These are phyloP conservation scores for Dinoponera quadriceps DNA, from an alignment of 1,140 invertebrate species.

Conservation along the genomic window DNA sequence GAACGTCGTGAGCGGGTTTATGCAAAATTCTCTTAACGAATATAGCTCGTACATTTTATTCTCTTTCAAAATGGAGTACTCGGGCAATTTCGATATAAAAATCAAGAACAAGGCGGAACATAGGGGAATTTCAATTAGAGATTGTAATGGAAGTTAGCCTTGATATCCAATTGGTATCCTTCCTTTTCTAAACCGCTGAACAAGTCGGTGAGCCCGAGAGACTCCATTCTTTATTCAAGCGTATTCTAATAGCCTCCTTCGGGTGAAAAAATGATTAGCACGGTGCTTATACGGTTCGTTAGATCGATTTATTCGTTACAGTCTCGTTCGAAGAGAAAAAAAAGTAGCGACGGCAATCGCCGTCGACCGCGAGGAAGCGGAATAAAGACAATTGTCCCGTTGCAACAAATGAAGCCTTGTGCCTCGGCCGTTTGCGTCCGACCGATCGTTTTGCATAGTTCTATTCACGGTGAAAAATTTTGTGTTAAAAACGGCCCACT, in stretches of 20 bases:
- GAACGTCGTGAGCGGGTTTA: too few relatives aligned
- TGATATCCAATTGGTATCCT: slow-evolving; percentile 53
- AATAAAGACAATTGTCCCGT: background rate
- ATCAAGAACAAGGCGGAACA: background rate
- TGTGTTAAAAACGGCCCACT: too few relatives aligned
- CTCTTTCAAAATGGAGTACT: background rate
- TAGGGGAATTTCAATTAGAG: slow-evolving; percentile 17
- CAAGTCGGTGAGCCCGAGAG: slow-evolving; percentile 35
- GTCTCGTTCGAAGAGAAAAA: slow-evolving; percentile 30
- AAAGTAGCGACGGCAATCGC: background rate
- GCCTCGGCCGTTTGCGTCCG: background rate
- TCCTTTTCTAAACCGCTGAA: slow-evolving; percentile 54
- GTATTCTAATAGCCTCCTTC: slow-evolving; percentile 55
- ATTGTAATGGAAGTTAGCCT: slow-evolving; percentile 62
- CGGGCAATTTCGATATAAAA: background rate
- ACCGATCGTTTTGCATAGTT: background rate
- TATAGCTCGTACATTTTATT: background rate
- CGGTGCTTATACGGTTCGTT: slow-evolving; percentile 50
- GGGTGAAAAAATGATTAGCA: slow-evolving; percentile 48
- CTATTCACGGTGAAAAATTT: too few relatives aligned
- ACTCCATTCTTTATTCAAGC: background rate
- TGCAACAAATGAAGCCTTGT: background rate
- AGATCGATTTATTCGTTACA: slow-evolving; percentile 48
- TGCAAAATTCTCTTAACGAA: background rate
- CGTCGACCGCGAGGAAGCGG: background rate